These are phyloP conservation scores for Habrosyne pyritoides DNA, from an alignment of 2,888 invertebrate species.

Conservation along the genomic window DNA sequence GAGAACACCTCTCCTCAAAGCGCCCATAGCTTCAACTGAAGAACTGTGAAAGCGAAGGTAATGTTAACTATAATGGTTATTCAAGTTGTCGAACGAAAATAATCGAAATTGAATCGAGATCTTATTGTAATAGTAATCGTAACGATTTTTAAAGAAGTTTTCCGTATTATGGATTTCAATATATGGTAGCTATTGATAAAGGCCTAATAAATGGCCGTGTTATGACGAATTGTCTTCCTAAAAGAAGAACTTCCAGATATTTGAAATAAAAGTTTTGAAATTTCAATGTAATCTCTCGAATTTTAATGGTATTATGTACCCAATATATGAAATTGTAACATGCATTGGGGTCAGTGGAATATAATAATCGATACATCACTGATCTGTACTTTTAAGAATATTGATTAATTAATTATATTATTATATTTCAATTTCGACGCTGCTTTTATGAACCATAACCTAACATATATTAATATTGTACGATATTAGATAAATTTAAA, in stretches of 20 bases:
- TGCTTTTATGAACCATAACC: slow-evolving; percentile 69
- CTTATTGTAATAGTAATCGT: slow-evolving; percentile 4
- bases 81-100: slow-evolving; percentile 19
- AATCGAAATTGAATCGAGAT: slow-evolving; percentile 14
- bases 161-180: neutral
- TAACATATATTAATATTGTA: slow-evolving; percentile 62
- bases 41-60: slow-evolving; percentile 71
- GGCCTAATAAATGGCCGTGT: slow-evolving; percentile 15
- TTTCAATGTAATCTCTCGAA: slow-evolving; percentile 54
- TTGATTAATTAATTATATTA: slow-evolving; percentile 26
- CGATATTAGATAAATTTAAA: slow-evolving; percentile 61
- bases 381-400: slow-evolving; percentile 29
- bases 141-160: slow-evolving; percentile 7
- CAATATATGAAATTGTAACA: slow-evolving; percentile 5
- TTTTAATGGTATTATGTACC: slow-evolving; percentile 40
- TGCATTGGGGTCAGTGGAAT: slow-evolving; percentile 6
- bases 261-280: slow-evolving; percentile 22
- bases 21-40: slow-evolving; percentile 80
- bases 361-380: slow-evolving; percentile 27
- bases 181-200: neutral
- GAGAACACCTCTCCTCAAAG: slow-evolving; percentile 74
- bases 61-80: slow-evolving; percentile 31
- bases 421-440: slow-evolving; percentile 66
- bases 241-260: slow-evolving; percentile 26
- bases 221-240: slow-evolving; percentile 31